Evolutionary conservation across 2,888 invertebrate species (phyloP).

Genomic region (Plebejus melissa): DNA sequence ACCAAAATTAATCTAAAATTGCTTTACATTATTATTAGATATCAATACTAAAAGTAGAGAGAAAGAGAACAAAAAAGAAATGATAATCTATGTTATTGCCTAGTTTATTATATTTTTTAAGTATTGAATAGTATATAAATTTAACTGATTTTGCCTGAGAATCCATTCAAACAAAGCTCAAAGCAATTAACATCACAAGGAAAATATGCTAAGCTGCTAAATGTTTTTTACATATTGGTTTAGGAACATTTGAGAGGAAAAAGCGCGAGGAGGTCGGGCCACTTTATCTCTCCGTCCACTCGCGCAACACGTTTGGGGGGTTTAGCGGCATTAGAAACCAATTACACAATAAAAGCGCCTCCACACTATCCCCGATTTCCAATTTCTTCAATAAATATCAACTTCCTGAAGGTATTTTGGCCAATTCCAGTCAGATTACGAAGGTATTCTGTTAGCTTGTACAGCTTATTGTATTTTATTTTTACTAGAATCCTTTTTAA

Average conservation of each 20-base stretch:
- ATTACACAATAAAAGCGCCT: conserved; percentile 69
- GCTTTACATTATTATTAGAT: too few species aligned
- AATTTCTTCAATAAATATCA: conserved; percentile 37
- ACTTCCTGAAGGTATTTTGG: background rate
- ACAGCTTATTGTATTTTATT: background rate
- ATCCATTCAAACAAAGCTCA: too few species aligned
- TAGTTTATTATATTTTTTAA: too few species aligned
- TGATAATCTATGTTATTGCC: too few species aligned
- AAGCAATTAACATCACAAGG: background rate
- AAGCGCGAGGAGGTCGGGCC: conserved; percentile 31
- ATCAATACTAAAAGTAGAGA: too few species aligned
- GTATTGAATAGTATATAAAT: too few species aligned
- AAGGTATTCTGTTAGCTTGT: background rate
- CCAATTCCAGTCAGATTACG: background rate
- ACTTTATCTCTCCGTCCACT: conserved; percentile 75
- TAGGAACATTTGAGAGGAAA: conserved; percentile 9
- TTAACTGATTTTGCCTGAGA: too few species aligned
- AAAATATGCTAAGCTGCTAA: conserved; percentile 3
- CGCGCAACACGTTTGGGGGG: conserved; percentile 77
- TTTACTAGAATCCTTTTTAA: background rate
- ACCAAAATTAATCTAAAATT: too few species aligned
- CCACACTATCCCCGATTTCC: conserved; percentile 37
- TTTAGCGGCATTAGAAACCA: conserved; percentile 79
- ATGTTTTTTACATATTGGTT: conserved; percentile 21
- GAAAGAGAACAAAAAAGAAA: too few species aligned